Base-by-base conservation (phyloP, 2,888 invertebrate species). In the Villa cingulata region DNA sequence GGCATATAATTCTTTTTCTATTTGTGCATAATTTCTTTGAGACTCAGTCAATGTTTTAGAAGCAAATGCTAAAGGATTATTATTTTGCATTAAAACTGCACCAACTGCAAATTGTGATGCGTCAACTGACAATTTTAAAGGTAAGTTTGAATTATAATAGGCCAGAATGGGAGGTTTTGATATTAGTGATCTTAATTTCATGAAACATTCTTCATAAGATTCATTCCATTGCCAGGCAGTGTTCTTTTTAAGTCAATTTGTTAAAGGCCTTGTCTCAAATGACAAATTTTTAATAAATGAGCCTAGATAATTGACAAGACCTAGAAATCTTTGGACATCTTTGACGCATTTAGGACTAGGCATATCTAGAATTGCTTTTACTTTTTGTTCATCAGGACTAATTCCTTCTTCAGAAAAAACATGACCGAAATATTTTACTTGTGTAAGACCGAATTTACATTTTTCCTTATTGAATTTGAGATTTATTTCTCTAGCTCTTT, bases 381-480 rank as follows among this genome's bases (percentile, higher is more conserved):
- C n/a, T n/a, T n/a, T n/a, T n/a, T n/a, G n/a, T n/a, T n/a, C n/a
- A n/a, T n/a, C 41, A 32, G 10, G 45, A 20, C 12, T n/a, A n/a
- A 53, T 48, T 50, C 53, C 48, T 41, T 48, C 32, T 12, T 37
- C 29, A 2, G 48, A 50, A 17, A 49, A 43, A n/a, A 53, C 37
- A 17, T 54, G 49, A 7, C 60, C 62, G 16, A 60, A 48, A 53
- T 57, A 62, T 52, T 56, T 58, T 6, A 60, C 57, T 39, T 54
- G 16, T 32, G 48, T 52, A 17, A 50, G 36, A 49, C 51, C 54
- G 43, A 51, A 61, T 46, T 61, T 55, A 20, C 57, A 16, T 54
- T 61, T 62, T 10, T 54, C 45, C 36, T 18, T 46, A 54, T 60
- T 63, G 45, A 62, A 62, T 51, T 57, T 61, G n/a, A 62, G 52